Evolutionary conservation across 2,113 vertebrate genomes (phyloP), one percentile per base, ranked within the genome.

Genomic region (Scalopus aquaticus): DNA sequence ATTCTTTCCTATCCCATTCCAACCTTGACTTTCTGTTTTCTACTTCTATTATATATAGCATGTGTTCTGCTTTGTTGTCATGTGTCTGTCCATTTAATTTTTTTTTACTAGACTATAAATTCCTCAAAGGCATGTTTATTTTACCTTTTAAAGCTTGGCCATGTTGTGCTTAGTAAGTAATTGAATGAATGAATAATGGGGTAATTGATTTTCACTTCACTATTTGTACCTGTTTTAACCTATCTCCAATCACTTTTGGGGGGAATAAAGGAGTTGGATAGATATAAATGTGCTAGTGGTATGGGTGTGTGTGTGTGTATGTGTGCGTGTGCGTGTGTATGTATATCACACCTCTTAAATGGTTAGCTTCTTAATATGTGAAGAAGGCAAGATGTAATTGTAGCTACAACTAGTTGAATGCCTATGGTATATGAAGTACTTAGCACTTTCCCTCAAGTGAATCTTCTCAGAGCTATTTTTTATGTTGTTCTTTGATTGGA

Each of bases 121-220:
- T 84, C n/a, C 82, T 91, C 4, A 54, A 79, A 58, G 35, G 30
- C 22, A 11, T 89, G 19, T 49, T 60, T 44, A 2, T 88, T 58
- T 78, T 15, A 69, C 28, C n/a, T 79, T 91, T 83, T 82, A 54
- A 90, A 87, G 62, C 6, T 70, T 1, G 26, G 22, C 11, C 54
- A 7, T 35, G 11, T 58, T 64, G 8, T 90, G 24, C 77, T 93
- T 67, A 65, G 24, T 81, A 82, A 77, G 65, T 72, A 81, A 46
- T 58, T 83, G 76, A 77, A 56, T 82, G 72, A 76, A n/a, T 74
- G 13, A 82, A 90, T 91, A 81, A 49, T 88, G 37, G 42, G 46
- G 44, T 82, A 49, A 74, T 91, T 92, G 19, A 78, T 78, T 39
- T 91, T 92, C 64, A 35, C 69, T 96, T 93, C 37, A 65, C 87